Conservation (phyloP, 1,140 invertebrate genomes). For the Drosophila insularis region DNA sequence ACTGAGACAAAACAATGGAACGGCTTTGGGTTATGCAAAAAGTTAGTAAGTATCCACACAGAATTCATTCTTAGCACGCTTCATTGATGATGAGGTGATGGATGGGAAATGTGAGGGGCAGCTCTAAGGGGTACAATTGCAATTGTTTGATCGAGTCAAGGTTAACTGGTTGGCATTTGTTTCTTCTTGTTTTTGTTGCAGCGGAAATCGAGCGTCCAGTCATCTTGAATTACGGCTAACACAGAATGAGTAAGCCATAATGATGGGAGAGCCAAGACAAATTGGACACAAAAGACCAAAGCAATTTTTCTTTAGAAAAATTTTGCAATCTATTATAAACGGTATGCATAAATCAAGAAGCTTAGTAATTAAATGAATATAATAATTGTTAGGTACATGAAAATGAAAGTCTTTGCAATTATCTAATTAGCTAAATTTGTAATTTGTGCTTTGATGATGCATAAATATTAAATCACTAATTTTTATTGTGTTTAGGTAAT, state of each 20-base stretch:
- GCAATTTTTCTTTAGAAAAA: background rate
- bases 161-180: constrained; percentile 49
- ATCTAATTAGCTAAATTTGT: too few species aligned
- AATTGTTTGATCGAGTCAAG: constrained; percentile 48
- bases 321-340: constrained; percentile 1
- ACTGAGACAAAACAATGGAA: constrained; percentile 30
- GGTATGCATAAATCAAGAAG: background rate
- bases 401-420: background rate
- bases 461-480: too few species aligned
- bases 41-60: background rate
- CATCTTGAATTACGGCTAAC: constrained; percentile 54
- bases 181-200: background rate
- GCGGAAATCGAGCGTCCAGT: constrained; percentile 46
- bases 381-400: background rate
- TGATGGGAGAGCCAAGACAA: constrained; percentile 2
- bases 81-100: constrained; percentile 64
- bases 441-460: too few species aligned
- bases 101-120: background rate
- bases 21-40: constrained; percentile 18
- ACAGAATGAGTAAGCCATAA: constrained; percentile 57
- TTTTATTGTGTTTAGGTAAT: too few species aligned
- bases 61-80: constrained; percentile 61
- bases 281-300: background rate
- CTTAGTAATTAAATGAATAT: background rate
- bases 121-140: constrained; percentile 20